These are phyloP conservation scores for Dione juno DNA, from an alignment of 2,888 invertebrate genomes.

Conservation along the genomic window DNA sequence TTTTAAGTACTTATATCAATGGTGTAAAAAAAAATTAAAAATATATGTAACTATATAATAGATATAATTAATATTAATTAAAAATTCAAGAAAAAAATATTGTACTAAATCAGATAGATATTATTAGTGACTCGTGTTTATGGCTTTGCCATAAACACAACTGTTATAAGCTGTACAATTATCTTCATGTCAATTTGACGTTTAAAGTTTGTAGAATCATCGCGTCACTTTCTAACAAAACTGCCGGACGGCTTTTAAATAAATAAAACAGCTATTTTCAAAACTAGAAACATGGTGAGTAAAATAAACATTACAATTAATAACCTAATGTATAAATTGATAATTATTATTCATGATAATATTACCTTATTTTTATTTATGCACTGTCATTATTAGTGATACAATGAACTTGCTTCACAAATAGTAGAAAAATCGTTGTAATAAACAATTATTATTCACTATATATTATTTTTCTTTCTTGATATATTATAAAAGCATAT, in stretches of 20 bases:
- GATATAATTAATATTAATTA: too few species aligned
- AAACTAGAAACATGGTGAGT: slow-evolving; percentile 30
- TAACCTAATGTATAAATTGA: not conserved
- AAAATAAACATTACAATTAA: not conserved
- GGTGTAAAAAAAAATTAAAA: too few species aligned
- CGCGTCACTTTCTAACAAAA: slow-evolving; percentile 14
- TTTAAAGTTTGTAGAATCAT: slow-evolving; percentile 31
- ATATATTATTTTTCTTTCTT: not conserved
- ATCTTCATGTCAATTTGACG: slow-evolving; percentile 22
- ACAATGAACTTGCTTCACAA: not conserved
- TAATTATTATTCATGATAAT: not conserved
- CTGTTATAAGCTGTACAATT: too few species aligned
- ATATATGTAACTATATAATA: too few species aligned
- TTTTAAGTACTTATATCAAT: too few species aligned
- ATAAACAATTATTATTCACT: not conserved
- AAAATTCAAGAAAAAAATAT: too few species aligned
- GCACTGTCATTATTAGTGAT: slow-evolving; percentile 21
- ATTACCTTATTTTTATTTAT: not conserved
- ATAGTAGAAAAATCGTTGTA: not conserved
- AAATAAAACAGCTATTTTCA: not conserved
- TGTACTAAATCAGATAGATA: too few species aligned
- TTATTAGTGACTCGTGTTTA: too few species aligned
- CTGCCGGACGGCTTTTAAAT: slow-evolving; percentile 21
- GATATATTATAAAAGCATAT: not conserved
- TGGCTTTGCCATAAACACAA: not conserved